These are phyloP conservation scores for Pocillopora verrucosa DNA, from an alignment of 64 coral and sea anemone species.

Conservation along the genomic window DNA sequence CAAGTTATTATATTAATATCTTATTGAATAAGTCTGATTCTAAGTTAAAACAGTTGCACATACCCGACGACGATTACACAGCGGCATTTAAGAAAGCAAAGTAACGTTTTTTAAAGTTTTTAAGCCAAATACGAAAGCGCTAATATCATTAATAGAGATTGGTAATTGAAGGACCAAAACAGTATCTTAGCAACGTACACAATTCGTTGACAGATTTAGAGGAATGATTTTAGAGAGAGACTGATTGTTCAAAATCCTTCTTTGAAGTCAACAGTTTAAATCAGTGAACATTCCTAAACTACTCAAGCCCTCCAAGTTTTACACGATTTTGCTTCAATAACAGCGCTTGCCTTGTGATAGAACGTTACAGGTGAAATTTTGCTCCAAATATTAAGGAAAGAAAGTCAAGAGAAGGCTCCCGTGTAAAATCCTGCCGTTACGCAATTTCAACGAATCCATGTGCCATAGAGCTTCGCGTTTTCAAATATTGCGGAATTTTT, in stretches of 20 bases:
- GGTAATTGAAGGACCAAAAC: constrained; percentile 29
- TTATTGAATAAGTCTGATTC: neutral
- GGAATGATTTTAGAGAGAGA: neutral
- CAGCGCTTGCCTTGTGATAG: too few species aligned
- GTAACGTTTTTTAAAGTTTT: neutral
- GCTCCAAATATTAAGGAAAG: too few species aligned
- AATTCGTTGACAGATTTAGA: neutral
- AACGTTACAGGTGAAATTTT: too few species aligned
- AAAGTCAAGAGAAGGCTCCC: too few species aligned
- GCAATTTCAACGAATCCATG: too few species aligned
- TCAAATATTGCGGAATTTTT: neutral
- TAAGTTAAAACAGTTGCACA: neutral
- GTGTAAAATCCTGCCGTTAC: too few species aligned
- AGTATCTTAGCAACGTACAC: constrained; percentile 29
- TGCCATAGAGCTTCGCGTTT: neutral
- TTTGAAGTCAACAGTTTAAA: too few species aligned
- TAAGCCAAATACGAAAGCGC: neutral
- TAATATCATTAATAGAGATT: constrained; percentile 46
- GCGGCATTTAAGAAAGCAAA: neutral
- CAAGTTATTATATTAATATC: neutral
- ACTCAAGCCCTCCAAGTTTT: too few species aligned
- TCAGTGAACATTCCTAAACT: too few species aligned
- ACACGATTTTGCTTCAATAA: too few species aligned
- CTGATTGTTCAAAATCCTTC: too few species aligned
- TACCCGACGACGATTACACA: neutral